Conservation (phyloP, 2,113 vertebrate species). For the Forbesichthys agassizii region DNA sequence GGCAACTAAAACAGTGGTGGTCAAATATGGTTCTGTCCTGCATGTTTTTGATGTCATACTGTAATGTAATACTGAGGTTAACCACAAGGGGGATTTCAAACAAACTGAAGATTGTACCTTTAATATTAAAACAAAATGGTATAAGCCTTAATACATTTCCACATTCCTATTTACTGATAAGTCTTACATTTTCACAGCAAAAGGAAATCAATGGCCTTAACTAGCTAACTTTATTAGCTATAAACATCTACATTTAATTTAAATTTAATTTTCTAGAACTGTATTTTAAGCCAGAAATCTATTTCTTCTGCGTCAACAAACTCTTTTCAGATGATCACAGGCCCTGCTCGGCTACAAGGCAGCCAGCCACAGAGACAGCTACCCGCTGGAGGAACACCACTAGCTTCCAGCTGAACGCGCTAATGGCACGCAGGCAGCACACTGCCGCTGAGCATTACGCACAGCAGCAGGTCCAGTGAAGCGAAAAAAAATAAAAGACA, state of each 20-base stretch:
- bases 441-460: constrained; percentile 35
- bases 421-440: constrained; percentile 36
- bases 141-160: no score
- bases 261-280: no score
- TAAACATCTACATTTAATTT: no score
- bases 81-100: no score
- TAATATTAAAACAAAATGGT: no score
- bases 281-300: not conserved
- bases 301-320: constrained; percentile 19
- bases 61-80: no score
- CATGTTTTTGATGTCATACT: no score
- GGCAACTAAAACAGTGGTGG: no score
- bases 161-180: no score
- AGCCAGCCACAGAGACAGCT: constrained; percentile 10
- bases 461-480: constrained; percentile 45
- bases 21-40: no score
- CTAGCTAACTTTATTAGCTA: not conserved
- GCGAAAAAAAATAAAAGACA: constrained; percentile 17
- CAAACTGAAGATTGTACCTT: no score
- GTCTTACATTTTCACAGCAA: not conserved
- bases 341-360: constrained; percentile 30
- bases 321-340: constrained; percentile 38
- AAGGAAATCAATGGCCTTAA: not conserved
- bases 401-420: constrained; percentile 49
- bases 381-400: constrained; percentile 24